These are phyloP conservation scores for Melinaea marsaeus DNA, from an alignment of 2,888 invertebrate species.

Conservation along the genomic window DNA sequence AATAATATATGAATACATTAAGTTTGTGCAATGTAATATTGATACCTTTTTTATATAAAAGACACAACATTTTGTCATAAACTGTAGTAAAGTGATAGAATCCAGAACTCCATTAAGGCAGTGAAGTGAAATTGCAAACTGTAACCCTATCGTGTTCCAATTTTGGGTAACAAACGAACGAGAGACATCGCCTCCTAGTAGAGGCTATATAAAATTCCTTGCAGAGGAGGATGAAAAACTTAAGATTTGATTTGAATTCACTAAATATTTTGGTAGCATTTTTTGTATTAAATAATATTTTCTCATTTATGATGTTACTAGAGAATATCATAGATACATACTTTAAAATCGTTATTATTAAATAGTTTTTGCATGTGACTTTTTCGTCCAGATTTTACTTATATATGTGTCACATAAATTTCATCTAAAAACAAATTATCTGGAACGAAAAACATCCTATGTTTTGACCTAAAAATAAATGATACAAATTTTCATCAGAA, in stretches of 20 bases:
- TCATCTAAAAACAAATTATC: too few relatives aligned
- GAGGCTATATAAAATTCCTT: conserved; percentile 17
- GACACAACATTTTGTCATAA: background rate
- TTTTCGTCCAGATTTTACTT: too few relatives aligned
- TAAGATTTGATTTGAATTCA: background rate
- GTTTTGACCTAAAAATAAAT: too few relatives aligned
- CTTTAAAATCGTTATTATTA: too few relatives aligned
- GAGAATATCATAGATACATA: too few relatives aligned
- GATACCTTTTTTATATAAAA: background rate
- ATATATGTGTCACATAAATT: too few relatives aligned
- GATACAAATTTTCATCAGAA: too few relatives aligned
- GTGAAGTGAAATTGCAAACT: conserved; percentile 21
- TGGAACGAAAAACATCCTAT: too few relatives aligned
- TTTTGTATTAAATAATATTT: conserved; percentile 6
- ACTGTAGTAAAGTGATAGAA: background rate
- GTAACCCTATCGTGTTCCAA: conserved; percentile 23
- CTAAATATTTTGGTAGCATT: conserved; percentile 1
- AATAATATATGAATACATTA: too few relatives aligned
- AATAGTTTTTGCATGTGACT: too few relatives aligned
- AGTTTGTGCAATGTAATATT: too few relatives aligned
- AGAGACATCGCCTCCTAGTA: conserved; percentile 24
- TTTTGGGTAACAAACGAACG: conserved; percentile 22
- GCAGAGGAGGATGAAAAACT: conserved; percentile 5
- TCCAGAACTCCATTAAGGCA: conserved; percentile 17
- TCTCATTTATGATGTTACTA: background rate